Percentiles rank a stretch among this genome's conserved stretches.
Conservation (phyloP, 2,113 vertebrate genomes). For the Cygnus atratus region DNA sequence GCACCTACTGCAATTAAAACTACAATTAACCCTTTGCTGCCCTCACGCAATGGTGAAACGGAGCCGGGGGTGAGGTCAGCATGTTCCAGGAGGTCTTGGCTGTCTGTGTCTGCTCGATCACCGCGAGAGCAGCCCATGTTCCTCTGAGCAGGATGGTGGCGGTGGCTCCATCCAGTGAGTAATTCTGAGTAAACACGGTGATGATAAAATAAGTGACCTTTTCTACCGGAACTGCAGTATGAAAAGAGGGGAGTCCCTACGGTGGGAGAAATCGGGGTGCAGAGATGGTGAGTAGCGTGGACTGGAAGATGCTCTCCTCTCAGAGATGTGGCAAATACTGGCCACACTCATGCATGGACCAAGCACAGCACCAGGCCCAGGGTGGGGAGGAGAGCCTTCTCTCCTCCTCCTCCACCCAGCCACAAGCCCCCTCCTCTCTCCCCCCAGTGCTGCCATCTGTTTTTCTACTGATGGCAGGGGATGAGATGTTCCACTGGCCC, state of each 20-base stretch:
- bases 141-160: neutral
- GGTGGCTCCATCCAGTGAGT: neutral
- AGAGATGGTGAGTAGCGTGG: neutral
- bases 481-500: conserved; percentile 69
- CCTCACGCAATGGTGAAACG: rapidly evolving
- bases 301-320: neutral
- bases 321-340: neutral
- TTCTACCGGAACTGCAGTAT: neutral
- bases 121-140: neutral
- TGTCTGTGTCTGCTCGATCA: neutral
- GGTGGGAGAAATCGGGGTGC: neutral
- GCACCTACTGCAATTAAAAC: neutral
- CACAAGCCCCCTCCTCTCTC: neutral
- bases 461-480: conserved; percentile 75
- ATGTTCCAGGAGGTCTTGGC: neutral
- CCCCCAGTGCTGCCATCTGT: conserved; percentile 61
- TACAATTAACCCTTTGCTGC: neutral
- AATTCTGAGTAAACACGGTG: neutral
- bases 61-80: neutral
- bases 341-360: neutral
- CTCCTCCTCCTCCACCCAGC: neutral
- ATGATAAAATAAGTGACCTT: neutral
- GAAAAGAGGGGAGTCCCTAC: neutral
- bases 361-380: neutral
- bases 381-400: neutral